Conservation (phyloP, 2,113 vertebrate species). For the Heterocephalus glaber region DNA sequence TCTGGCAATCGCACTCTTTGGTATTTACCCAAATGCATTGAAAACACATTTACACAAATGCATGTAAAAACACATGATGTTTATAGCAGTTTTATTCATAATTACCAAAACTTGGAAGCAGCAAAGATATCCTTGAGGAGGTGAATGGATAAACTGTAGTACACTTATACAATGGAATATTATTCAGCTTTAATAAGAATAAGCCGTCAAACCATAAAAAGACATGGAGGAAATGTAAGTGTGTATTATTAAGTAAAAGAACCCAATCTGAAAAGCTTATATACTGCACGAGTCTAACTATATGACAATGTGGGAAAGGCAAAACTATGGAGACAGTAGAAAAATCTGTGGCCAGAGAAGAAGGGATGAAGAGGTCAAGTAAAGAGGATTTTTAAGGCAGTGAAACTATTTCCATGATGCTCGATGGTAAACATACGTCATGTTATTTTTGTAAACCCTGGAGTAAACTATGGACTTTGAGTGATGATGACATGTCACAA, state of each 20-base stretch:
- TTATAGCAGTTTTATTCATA: slow-evolving; percentile 2
- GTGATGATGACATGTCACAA: neutral
- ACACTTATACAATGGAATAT: neutral
- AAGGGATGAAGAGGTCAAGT: neutral
- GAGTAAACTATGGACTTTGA: neutral
- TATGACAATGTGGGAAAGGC: neutral
- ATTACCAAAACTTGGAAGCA: neutral
- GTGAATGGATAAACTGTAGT: neutral
- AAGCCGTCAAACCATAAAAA: neutral
- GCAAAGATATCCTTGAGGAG: neutral
- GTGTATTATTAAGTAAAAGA: neutral
- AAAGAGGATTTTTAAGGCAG: neutral
- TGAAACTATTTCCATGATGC: neutral
- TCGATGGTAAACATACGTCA: neutral
- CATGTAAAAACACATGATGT: neutral
- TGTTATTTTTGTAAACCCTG: neutral
- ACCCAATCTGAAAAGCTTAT: neutral
- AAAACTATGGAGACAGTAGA: neutral
- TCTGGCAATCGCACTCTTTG: neutral
- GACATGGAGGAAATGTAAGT: neutral
- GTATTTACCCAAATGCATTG: neutral
- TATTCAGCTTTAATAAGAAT: neutral
- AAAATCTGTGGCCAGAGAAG: neutral
- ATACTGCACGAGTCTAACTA: neutral
- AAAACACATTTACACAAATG: slow-evolving; percentile 11